Evolutionary conservation across 2,113 vertebrate species (phyloP).

Genomic region (Abramis brama): DNA sequence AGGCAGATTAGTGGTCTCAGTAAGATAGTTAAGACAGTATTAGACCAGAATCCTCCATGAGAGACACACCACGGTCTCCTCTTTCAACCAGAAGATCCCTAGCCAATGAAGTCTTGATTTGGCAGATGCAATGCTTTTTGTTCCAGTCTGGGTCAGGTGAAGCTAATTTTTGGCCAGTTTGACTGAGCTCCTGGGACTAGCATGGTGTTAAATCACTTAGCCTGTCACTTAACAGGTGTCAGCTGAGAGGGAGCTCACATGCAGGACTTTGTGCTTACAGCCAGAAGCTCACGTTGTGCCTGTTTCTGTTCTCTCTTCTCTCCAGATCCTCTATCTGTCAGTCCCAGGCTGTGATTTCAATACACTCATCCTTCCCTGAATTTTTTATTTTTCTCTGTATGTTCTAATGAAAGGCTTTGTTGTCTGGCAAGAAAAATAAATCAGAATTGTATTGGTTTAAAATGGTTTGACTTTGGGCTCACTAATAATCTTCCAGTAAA

Average conservation of each 20-base stretch:
- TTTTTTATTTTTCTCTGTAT: neutral
- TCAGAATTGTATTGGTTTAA: neutral
- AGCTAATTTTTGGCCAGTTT: slow-evolving; percentile 52
- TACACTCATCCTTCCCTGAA: neutral
- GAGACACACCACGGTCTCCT: neutral
- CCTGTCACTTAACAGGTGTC: slow-evolving; percentile 57
- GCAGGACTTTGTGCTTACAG: neutral
- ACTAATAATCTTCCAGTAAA: neutral
- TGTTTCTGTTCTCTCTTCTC: neutral
- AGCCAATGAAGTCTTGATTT: slow-evolving; percentile 59
- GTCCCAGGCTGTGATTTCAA: neutral
- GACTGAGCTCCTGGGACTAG: slow-evolving; percentile 50
- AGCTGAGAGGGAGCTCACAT: slow-evolving; percentile 3
- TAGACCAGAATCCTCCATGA: slow-evolving; percentile 24
- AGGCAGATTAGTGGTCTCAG: neutral
- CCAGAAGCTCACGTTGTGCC: neutral
- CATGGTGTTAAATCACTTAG: slow-evolving; percentile 61
- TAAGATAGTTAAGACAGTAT: neutral
- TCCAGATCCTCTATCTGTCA: neutral
- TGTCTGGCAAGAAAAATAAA: neutral
- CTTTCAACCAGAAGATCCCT: neutral
- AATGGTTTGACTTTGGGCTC: neutral
- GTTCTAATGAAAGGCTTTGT: neutral
- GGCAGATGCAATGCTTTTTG: slow-evolving; percentile 56
- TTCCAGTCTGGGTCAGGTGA: slow-evolving; percentile 65